A percentile compares a stretch with the other conserved stretches of the same genome.
phyloP scores from a whole-genome alignment of 2,888 invertebrate genomes.

The Dendrolimus pini region DNA sequence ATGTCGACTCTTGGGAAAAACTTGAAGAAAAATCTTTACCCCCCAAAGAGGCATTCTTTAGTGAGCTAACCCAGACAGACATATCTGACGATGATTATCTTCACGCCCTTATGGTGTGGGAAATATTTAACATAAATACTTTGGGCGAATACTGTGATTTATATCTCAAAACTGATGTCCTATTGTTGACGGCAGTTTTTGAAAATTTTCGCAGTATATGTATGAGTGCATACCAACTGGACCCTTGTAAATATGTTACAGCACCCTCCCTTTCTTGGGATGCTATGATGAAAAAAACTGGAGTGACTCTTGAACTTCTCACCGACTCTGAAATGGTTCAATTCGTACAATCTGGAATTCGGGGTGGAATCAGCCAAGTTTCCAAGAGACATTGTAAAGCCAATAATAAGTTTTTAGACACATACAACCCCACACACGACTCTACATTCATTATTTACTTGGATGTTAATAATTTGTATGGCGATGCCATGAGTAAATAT shows the following conservation, averaged over 20 bases:
- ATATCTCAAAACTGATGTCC: constrained; percentile 29
- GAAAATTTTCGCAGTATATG: constrained; percentile 32
- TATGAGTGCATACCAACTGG: constrained; percentile 15
- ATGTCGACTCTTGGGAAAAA: constrained; percentile 13
- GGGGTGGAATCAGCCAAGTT: constrained; percentile 16
- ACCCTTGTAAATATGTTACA: constrained; percentile 4
- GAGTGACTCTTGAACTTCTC: constrained; percentile 15
- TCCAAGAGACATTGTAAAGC: constrained; percentile 24
- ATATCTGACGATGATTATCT: constrained; percentile 17
- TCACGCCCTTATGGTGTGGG: constrained; percentile 23
- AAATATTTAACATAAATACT: constrained; percentile 17
- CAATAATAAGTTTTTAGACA: constrained; percentile 28
- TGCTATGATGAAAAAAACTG: constrained; percentile 18
- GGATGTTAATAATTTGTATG: too few species aligned
- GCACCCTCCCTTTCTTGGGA: constrained; percentile 19
- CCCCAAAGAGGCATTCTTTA: constrained; percentile 12
- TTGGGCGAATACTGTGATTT: constrained; percentile 28
- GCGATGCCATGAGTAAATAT: too few species aligned
- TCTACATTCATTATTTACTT: too few species aligned
- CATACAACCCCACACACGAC: too few species aligned
- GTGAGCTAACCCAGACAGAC: constrained; percentile 5
- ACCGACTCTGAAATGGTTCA: constrained; percentile 15
- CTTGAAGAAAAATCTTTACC: constrained; percentile 15
- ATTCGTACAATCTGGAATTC: constrained; percentile 14
- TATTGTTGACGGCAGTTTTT: constrained; percentile 30